phyloP scores from a whole-genome alignment of 2,113 vertebrate genomes.

The Nibea albiflora region DNA sequence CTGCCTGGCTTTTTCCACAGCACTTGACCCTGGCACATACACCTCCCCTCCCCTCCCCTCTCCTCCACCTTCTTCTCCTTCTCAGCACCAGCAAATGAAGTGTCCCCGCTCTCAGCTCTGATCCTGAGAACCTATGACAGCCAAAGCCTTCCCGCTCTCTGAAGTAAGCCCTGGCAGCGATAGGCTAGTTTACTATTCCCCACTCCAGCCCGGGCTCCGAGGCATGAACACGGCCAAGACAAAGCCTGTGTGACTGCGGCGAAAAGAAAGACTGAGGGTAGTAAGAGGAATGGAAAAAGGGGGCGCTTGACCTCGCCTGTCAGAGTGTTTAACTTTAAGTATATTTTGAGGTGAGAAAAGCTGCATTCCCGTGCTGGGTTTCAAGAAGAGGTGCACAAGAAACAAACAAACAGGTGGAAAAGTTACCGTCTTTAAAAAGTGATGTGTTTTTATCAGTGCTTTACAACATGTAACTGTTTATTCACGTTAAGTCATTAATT shows the following conservation, averaged over 20 bases:
- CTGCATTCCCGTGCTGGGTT: not conserved
- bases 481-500: not conserved
- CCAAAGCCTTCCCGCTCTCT: constrained; percentile 67
- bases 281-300: constrained; percentile 36
- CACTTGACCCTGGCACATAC: constrained; percentile 71
- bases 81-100: constrained; percentile 74
- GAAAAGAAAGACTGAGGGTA: constrained; percentile 46
- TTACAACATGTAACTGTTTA: not conserved
- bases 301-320: constrained; percentile 60
- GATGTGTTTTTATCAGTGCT: not conserved
- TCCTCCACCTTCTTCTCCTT: constrained; percentile 54
- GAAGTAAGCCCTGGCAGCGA: constrained; percentile 69
- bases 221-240: constrained; percentile 55
- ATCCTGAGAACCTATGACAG: constrained; percentile 77
- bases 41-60: not conserved
- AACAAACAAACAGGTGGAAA: not conserved
- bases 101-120: constrained; percentile 71
- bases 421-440: not conserved
- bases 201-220: constrained; percentile 39
- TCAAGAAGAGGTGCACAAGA: not conserved
- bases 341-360: constrained; percentile 20
- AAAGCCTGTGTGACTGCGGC: constrained; percentile 61
- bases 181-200: constrained; percentile 66
- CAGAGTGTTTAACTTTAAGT: constrained; percentile 45
- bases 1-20: constrained; percentile 65